Conservation (phyloP, 1,140 invertebrate genomes). For the Lasioglossum baleicum region DNA sequence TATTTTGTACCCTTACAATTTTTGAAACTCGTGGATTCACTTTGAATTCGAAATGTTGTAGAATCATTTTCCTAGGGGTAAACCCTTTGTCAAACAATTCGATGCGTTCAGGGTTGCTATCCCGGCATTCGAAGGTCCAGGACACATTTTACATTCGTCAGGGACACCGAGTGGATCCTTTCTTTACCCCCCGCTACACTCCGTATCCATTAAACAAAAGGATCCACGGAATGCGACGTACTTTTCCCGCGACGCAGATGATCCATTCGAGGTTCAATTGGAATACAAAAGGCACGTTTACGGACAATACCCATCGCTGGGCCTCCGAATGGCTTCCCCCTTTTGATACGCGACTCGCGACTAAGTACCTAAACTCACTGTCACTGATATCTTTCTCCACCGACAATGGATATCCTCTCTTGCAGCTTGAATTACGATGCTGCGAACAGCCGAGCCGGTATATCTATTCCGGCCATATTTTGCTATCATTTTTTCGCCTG, state of each 20-base stretch:
- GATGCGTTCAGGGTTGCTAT: no score
- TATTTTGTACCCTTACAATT: no score
- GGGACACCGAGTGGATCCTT: neutral
- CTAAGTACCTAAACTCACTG: constrained; percentile 58
- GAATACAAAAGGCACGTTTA: constrained; percentile 60
- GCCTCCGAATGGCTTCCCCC: constrained; percentile 43
- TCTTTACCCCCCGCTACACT: no score
- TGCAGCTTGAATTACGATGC: constrained; percentile 40
- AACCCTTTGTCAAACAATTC: no score
- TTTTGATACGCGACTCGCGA: constrained; percentile 53
- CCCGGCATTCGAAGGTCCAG: neutral
- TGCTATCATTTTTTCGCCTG: no score
- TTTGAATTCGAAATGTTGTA: no score
- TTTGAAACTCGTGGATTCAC: no score
- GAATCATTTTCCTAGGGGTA: no score
- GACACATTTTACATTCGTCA: neutral
- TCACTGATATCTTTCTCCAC: constrained; percentile 52
- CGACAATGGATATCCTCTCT: constrained; percentile 40
- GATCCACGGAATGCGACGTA: constrained; percentile 28
- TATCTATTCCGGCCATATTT: constrained; percentile 35
- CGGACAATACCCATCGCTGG: constrained; percentile 53
- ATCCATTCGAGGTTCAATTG: constrained; percentile 60
- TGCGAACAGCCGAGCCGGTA: constrained; percentile 32
- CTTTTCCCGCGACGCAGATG: constrained; percentile 42
- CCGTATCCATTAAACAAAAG: constrained; percentile 20